Conservation (phyloP, 2,113 vertebrate species). For the Rhegmatorhina hoffmannsi region DNA sequence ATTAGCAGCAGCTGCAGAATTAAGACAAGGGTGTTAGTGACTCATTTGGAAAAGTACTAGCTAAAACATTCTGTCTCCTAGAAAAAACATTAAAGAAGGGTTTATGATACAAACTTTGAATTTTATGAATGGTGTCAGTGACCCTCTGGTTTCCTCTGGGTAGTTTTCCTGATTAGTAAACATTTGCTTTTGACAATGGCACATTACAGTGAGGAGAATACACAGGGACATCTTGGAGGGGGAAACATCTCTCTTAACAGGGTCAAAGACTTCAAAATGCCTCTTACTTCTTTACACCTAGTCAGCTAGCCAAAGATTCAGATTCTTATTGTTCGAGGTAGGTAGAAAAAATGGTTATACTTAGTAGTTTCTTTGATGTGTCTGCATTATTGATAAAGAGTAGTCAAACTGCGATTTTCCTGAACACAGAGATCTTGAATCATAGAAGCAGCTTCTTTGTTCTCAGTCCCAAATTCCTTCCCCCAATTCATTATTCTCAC, state of each 20-base stretch:
- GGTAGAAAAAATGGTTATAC: neutral
- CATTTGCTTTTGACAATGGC: conserved; percentile 11
- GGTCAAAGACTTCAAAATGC: neutral
- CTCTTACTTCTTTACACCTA: neutral
- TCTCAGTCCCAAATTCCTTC: neutral
- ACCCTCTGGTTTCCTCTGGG: neutral
- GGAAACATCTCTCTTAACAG: neutral
- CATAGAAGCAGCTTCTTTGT: neutral
- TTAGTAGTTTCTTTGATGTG: neutral
- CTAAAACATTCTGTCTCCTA: conserved; percentile 65
- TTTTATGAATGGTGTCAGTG: conserved; percentile 8
- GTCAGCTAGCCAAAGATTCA: neutral
- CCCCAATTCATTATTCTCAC: neutral
- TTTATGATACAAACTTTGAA: conserved; percentile 46
- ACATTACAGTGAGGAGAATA: neutral
- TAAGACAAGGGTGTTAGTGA: conserved; percentile 69
- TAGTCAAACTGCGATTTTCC: neutral
- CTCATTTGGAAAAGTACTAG: conserved; percentile 71
- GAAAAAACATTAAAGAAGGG: conserved; percentile 48
- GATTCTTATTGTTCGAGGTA: neutral
- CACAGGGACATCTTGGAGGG: neutral
- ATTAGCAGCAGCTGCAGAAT: conserved; percentile 70
- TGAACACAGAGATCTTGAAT: neutral
- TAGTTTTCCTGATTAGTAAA: neutral
- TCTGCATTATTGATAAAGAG: neutral